Percentiles rank a stretch among this genome's conserved stretches.
phyloP scores from a whole-genome alignment of 2,888 invertebrate species.

The Cheiracanthium punctorium region DNA sequence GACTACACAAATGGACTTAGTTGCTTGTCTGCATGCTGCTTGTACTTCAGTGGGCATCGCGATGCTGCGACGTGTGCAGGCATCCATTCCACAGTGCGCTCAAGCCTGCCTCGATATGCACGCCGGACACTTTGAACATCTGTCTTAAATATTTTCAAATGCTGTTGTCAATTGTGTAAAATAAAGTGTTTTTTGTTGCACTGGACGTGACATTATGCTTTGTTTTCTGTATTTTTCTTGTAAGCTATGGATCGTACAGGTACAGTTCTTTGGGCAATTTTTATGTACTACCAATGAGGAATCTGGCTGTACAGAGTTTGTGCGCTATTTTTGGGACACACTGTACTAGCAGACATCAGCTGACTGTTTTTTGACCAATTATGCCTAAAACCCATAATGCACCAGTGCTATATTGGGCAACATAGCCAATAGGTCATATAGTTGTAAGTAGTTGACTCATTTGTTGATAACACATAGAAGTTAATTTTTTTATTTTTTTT shows the following conservation, averaged over 20 bases:
- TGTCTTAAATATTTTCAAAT: neutral
- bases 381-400: too few relatives aligned
- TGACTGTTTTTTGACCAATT: too few relatives aligned
- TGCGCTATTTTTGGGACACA: neutral
- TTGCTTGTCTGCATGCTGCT: neutral
- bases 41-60: neutral
- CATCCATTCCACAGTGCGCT: neutral
- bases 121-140: neutral
- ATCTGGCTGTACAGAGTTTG: conserved; percentile 1
- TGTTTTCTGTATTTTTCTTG: neutral
- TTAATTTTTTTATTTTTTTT: too few relatives aligned
- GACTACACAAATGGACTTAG: neutral
- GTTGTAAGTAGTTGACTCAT: too few relatives aligned
- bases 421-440: too few relatives aligned
- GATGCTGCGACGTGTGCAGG: neutral
- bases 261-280: neutral
- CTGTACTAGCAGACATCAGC: neutral
- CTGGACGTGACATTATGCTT: neutral
- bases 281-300: neutral
- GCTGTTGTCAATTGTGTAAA: neutral
- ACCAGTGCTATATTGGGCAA: too few relatives aligned
- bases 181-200: neutral
- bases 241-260: neutral
- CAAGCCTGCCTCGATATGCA: neutral
- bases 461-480: too few relatives aligned